Conservation (phyloP, 2,888 invertebrate genomes). For the Watsonalla binaria region DNA sequence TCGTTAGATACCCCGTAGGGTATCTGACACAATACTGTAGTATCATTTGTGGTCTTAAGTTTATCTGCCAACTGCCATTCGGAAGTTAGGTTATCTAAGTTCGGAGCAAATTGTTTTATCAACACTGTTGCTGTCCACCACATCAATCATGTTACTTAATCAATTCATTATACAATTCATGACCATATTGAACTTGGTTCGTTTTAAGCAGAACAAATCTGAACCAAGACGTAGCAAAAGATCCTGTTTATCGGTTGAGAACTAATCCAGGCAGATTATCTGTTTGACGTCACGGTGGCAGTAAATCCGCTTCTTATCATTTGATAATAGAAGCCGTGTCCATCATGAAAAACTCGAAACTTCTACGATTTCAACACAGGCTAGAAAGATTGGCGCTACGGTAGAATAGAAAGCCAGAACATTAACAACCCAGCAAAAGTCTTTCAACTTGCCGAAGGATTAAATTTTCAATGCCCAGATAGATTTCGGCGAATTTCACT, state of each 20-base stretch:
- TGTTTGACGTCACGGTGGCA: neutral
- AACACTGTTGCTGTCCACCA: neutral
- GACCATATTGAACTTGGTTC: too few species aligned
- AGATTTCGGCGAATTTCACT: too few species aligned
- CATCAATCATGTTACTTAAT: neutral
- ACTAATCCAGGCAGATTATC: too few species aligned
- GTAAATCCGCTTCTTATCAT: neutral
- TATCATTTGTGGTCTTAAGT: neutral
- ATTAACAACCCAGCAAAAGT: too few species aligned
- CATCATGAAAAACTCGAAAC: neutral
- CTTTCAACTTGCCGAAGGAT: too few species aligned
- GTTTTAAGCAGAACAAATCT: too few species aligned
- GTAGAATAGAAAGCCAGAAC: too few species aligned
- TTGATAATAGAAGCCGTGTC: neutral
- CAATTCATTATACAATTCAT: too few species aligned
- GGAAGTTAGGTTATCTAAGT: constrained; percentile 40
- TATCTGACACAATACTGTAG: neutral
- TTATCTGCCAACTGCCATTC: neutral
- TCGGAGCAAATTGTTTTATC: constrained; percentile 25
- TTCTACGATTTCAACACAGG: too few species aligned
- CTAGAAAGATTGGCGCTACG: too few species aligned
- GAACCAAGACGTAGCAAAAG: too few species aligned
- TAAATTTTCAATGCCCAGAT: too few species aligned
- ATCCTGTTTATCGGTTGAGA: neutral
- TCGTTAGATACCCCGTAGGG: neutral